Evolutionary conservation across 2,888 invertebrate genomes (phyloP), one percentile per base, ranked within the genome.

Genomic region (Chrysodeixis includens): DNA sequence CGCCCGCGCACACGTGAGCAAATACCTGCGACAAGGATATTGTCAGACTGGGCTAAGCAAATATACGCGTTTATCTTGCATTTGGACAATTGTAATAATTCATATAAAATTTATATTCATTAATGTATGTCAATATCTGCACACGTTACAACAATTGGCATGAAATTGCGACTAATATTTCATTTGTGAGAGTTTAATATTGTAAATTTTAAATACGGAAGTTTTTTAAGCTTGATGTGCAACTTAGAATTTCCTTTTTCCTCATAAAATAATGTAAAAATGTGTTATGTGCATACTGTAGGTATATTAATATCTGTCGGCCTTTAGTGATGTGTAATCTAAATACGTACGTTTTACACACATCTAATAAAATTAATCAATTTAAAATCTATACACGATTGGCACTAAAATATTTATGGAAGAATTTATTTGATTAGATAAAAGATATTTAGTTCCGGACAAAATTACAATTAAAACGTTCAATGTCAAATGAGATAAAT

Each of bases 11-110:
- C 58, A 40, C 3, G 20, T 1, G 20, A 35, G 66, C 59, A 62
- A 62, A 62, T 18, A 59, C n/a, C 52, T 56, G 44, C 51, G 18
- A 62, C 7, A 20, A 46, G 30, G 53, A 53, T 70, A 12, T 49
- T 9, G 46, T 49, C 9, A 10, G 46, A 49, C 46, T 18, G 46
- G 1, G 12, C 12, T 10, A 10, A 10, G 9, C 46, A 20, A 49
- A 18, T 18, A 49, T 3, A 5, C 40, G 2, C 5, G 35, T 35
- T 14, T 46, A 18, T 8, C 7, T 20, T 49, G 10, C 10, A 4
- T 3, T 2, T 20, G 20, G 46, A 18, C 46, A 12, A 2, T 35
- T 35, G 10, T 35, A 14, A 35, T 35, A 4, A 35, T 35, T 35
- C 12, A 3, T 14, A 12, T 1, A 12, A 14, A 3, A 26, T 26